Base-by-base conservation (phyloP, 2,888 invertebrate genomes). In the Drosophila glabriapex region DNA sequence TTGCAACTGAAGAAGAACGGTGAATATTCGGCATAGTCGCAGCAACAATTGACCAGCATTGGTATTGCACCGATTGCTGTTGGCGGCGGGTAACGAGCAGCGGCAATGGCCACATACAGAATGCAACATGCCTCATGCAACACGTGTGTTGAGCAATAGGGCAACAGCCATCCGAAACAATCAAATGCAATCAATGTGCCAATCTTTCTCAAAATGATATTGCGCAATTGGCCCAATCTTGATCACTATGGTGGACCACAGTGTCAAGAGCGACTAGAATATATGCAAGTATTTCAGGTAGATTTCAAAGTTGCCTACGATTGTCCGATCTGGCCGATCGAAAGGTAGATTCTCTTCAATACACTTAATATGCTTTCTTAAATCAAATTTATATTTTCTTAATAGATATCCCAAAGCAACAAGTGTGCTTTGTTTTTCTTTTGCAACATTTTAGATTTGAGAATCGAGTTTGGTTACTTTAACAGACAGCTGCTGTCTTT, bases 1-100 rank as follows among this genome's bases (percentile, higher is more conserved):
- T 61, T 73, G 72, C 73, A 85, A 80, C 72, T 81, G 68, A 80
- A 88, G 80, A 77, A 85, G 85, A 83, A 85, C 82, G 85, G 68
- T 61, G 46, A 76, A 73, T 77, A 73, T 82, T 78, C 80, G 82
- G 60, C 65, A 72, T 58, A 66, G 66, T 65, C 61, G 60, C 50
- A 59, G 76, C 76, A 71, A 68, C 65, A 80, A 71, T 61, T 76
- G 78, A 52, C 83, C 83, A 73, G 59, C 73, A 70, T 72, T 66
- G 76, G 69, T 63, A 70, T 82, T 85, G 85, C 81, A 68, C 46
- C 66, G 70, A 77, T 77, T 76, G 72, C 66, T 68, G 60, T 55
- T 60, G 52, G 25, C 22, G 22, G 64, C 22, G 22, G 64, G 55
- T 69, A 59, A 68, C 64, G 53, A 70, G 54, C 73, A 73, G 68